Base-by-base conservation (phyloP, 1,140 invertebrate genomes). In the Fopius arisanus region DNA sequence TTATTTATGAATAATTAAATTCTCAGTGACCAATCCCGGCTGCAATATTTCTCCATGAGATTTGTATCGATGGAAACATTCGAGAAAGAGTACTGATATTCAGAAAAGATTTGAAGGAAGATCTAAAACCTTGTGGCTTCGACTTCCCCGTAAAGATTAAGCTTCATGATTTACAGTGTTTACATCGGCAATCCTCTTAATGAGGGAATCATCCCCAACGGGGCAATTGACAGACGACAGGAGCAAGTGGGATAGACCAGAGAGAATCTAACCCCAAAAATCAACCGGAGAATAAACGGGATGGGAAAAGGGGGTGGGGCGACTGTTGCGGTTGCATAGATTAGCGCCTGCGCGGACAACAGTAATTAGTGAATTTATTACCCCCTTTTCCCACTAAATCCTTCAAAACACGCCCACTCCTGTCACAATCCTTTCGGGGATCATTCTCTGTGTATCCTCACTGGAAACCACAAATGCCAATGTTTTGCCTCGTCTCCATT, bases 351-450 rank as follows among this genome's bases (percentile, higher is more conserved):
- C 75, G 77, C 80, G 65, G 29, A 77, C 75, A 80, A 79, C 76
- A 79, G 72, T 83, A 78, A 81, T 83, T 84, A 83, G 77, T 77
- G 77, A 74, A 82, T 84, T 84, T 83, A 80, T 81, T 80, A 43
- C 78, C 28, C 77, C 67, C 59, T 77, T 78, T 83, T 73, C 63
- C 73, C 21, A 40, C 62, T 77, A 80, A 83, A 79, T 71, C 72
- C 75, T 62, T 31, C 31, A 16, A 26, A 59, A 26, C 74, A 75
- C 73, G 72, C 76, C 74, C 65, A 74, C 43, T 69, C n/a, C 14
- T 33, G 28, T 9, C 48, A 14, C 0, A 31, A 16, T 51, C 16
- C 66, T 33, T 71, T 66, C 41, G 54, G 48, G 68, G 54, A 59
- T 59, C 54, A 59, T 59, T 59, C 16, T 26, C 54, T 59, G 19